Conservation (phyloP, 2,113 vertebrate genomes). For the Silurus asotus region DNA sequence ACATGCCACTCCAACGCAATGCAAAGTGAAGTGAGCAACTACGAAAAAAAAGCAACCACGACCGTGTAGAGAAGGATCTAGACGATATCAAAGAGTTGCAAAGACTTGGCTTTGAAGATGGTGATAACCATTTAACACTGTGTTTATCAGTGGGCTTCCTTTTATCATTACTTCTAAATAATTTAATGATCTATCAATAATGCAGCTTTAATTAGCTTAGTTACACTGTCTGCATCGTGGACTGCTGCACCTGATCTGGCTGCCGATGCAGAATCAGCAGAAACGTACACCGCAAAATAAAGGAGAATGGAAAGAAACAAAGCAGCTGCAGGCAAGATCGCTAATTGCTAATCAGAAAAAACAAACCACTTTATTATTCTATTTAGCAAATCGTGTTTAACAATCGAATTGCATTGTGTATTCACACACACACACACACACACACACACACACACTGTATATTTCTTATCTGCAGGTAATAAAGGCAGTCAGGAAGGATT, state of each 20-base stretch:
- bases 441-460: background rate
- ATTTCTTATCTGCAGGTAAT: background rate
- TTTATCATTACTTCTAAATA: conserved; percentile 49
- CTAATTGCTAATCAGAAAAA: background rate
- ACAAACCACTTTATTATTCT: background rate
- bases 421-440: no score
- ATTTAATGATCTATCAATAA: conserved; percentile 52
- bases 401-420: background rate
- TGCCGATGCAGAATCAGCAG: conserved; percentile 6
- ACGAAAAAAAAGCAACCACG: background rate
- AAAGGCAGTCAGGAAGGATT: conserved; percentile 1
- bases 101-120: conserved; percentile 13
- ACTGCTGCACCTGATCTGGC: conserved; percentile 18
- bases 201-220: conserved; percentile 55
- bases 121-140: conserved; percentile 44
- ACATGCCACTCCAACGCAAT: background rate
- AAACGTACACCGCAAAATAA: background rate
- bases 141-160: conserved; percentile 40
- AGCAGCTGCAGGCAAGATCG: background rate
- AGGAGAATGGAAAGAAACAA: background rate
- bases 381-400: background rate
- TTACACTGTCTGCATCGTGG: conserved; percentile 42
- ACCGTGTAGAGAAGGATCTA: conserved; percentile 18
- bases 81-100: conserved; percentile 23
- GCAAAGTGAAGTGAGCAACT: conserved; percentile 12